Conservation (phyloP, 2,797 vertebrate species). For the Ciconia nigra region DNA sequence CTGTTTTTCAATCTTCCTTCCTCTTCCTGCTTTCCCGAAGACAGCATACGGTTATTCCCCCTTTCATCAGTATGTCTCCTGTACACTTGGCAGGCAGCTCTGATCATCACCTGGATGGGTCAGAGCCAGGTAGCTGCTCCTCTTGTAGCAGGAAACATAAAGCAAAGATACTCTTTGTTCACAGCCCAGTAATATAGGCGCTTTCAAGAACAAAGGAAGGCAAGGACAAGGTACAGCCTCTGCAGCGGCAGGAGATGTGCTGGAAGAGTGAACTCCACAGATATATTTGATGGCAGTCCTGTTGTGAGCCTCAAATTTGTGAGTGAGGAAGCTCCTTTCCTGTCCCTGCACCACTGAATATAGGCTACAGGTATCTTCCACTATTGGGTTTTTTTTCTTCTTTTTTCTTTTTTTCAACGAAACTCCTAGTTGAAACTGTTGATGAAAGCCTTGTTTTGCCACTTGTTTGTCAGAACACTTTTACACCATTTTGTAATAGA, state of each 20-base stretch:
- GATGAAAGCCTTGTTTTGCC: not conserved
- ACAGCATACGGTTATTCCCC: accelerated
- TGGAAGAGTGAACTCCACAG: not conserved
- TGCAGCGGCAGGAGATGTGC: not conserved
- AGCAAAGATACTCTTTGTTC: not conserved
- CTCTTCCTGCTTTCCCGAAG: not conserved
- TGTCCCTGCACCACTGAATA: not conserved
- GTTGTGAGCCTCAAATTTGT: not conserved
- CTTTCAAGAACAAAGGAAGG: not conserved
- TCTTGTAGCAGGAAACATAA: not conserved
- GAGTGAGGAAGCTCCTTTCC: not conserved
- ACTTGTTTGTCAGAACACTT: not conserved
- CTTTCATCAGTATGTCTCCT: not conserved
- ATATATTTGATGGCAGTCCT: not conserved
- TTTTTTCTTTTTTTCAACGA: not conserved
- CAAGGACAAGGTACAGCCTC: accelerated
- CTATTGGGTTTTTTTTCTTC: not conserved
- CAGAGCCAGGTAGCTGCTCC: not conserved
- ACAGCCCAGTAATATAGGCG: accelerated
- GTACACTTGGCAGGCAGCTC: not conserved
- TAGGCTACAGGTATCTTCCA: not conserved
- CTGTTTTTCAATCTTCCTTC: not conserved
- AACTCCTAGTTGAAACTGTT: not conserved
- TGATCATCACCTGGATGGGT: not conserved
- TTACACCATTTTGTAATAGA: not conserved